Base-by-base conservation (phyloP, 2,888 invertebrate genomes). In the Drosophila affinis region DNA sequence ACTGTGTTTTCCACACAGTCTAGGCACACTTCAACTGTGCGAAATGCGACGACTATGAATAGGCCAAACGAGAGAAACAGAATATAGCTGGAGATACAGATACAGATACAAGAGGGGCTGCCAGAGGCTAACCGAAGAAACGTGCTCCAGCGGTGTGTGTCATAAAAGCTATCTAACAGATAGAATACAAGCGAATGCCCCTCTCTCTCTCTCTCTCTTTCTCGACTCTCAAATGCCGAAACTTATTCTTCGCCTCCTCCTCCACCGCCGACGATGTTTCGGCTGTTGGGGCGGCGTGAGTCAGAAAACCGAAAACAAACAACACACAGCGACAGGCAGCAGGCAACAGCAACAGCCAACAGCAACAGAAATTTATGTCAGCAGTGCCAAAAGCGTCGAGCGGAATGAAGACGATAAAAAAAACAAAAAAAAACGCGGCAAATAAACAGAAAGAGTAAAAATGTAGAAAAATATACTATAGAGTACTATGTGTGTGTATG, bases 21-120 rank as follows among this genome's bases (percentile, higher is more conserved):
- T 85, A 86, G 82, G 84, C 84, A 85, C 84, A 85, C 84, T 84
- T 85, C 86, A 84, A 80, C 82, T 85, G 84, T 85, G 84, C 80
- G 79, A 86, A 83, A 78, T 76, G 64, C 68, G 56, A 52, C 68
- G 55, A 62, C 71, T 71, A 60, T 64, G 58, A 56, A 70, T 64
- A 57, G 64, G 72, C 76, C 70, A 24, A 24, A 39, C 14, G 14
- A 14, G 39, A n/a, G 39, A 39, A 39, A 12, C 65, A 64, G 49
- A 49, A 63, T 63, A 63, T 39, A 32, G 44, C 44, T 18, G 27
- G n/a, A 60, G 45, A 59, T 59, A 59, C 34, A 34, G 4, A 27
- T 55, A 62, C 48, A 51, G 49, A 32, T 32, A 32, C 48, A 56
- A 56, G 34, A 59, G 68, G 62, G 63, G 49, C 65, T 34, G 14